These are phyloP conservation scores for Oostethus manadensis DNA, from an alignment of 2,113 vertebrate species.

Conservation along the genomic window DNA sequence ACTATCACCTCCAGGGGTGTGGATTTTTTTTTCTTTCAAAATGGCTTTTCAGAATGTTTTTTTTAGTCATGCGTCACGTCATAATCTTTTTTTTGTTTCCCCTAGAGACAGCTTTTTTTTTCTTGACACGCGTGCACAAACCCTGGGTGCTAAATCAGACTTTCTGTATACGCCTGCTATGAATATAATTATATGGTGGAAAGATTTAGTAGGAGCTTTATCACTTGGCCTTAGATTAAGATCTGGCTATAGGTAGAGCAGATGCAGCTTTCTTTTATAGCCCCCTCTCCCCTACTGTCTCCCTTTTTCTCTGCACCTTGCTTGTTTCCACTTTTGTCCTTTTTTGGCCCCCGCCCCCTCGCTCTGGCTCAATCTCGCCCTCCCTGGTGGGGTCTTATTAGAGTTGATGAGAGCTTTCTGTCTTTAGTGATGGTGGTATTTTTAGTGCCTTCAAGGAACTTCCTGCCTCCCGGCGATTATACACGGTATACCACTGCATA, in stretches of 20 bases:
- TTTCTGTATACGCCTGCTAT: conserved; percentile 57
- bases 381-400: conserved; percentile 56
- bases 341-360: conserved; percentile 30
- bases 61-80: background rate
- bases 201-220: conserved; percentile 65
- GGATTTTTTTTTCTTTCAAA: background rate
- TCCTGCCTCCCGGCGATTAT: conserved; percentile 29
- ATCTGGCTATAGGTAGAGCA: conserved; percentile 66
- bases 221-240: conserved; percentile 61
- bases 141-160: conserved; percentile 39
- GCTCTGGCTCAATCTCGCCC: background rate
- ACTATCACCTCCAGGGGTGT: conserved; percentile 32
- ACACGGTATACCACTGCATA: conserved; percentile 21
- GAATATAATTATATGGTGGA: conserved; percentile 64
- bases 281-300: conserved; percentile 15
- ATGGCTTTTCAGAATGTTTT: conserved; percentile 15
- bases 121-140: conserved; percentile 9
- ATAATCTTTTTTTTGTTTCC: conserved; percentile 9
- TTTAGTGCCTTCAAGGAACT: conserved; percentile 63
- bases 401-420: conserved; percentile 62
- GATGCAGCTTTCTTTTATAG: conserved; percentile 51
- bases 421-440: conserved; percentile 63
- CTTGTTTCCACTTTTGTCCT: conserved; percentile 44
- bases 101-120: conserved; percentile 2
- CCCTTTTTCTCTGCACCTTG: conserved; percentile 15